phyloP scores from a whole-genome alignment of 2,797 vertebrate genomes.

The Acanthurus leucopareius region DNA sequence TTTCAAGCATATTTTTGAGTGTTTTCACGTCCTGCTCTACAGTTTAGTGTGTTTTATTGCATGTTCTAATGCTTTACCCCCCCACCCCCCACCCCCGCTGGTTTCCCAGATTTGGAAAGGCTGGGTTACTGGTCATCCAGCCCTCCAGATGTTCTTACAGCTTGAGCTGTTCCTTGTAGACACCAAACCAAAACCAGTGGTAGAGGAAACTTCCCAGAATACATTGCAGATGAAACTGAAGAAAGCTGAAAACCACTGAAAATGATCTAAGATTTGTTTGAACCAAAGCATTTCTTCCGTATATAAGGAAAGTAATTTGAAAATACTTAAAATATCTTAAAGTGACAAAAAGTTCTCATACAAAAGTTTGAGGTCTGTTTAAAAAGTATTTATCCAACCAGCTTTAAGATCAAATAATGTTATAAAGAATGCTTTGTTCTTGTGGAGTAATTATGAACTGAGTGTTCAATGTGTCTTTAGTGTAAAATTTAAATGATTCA shows the following conservation, averaged over 20 bases:
- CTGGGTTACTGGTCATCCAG: conserved; percentile 53
- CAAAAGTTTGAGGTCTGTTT: neutral
- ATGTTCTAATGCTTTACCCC: conserved; percentile 18
- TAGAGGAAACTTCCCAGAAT: conserved; percentile 37
- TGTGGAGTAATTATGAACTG: neutral
- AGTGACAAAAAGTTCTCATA: neutral
- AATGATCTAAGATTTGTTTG: neutral
- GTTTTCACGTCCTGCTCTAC: conserved; percentile 6
- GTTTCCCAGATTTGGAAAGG: conserved; percentile 41
- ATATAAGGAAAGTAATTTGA: neutral
- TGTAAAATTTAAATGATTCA: neutral
- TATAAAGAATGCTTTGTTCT: neutral
- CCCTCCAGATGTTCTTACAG: conserved; percentile 64
- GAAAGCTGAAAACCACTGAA: conserved; percentile 17
- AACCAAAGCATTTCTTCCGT: neutral
- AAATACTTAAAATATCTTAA: neutral
- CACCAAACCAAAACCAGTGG: conserved; percentile 60
- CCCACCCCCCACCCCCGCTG: neutral
- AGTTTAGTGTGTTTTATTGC: conserved; percentile 25
- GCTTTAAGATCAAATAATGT: neutral
- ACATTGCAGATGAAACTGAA: conserved; percentile 8
- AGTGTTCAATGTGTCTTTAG: neutral
- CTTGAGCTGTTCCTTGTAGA: conserved; percentile 49
- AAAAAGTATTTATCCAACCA: neutral
- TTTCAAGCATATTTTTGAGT: conserved; percentile 4